phyloP scores from a whole-genome alignment of 2,113 vertebrate species.

The Eurystomus gularis region DNA sequence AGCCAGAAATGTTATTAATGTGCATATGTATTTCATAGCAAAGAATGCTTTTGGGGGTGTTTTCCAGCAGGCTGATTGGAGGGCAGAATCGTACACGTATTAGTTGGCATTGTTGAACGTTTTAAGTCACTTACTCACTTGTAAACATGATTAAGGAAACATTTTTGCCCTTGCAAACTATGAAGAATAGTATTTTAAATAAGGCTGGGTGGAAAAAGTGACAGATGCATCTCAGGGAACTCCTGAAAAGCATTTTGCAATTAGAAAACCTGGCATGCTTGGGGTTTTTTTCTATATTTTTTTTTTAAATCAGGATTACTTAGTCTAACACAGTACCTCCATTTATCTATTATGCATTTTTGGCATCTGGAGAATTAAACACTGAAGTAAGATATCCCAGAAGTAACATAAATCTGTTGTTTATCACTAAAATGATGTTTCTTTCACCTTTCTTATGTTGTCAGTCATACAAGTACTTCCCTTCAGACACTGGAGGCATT shows the following conservation, averaged over 20 bases:
- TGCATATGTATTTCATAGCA: not conserved
- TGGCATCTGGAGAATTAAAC: constrained; percentile 55
- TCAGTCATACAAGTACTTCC: constrained; percentile 94
- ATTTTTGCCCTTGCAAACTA: not conserved
- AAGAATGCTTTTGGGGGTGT: not conserved
- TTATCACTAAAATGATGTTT: constrained; percentile 59
- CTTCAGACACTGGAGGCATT: constrained; percentile 94
- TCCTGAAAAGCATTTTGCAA: constrained; percentile 50
- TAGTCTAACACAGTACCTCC: constrained; percentile 30
- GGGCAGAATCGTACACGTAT: not conserved
- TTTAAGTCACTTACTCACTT: not conserved
- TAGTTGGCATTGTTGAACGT: not conserved
- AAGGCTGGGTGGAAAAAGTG: constrained; percentile 32
- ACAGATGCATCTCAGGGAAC: not conserved
- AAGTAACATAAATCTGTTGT: constrained; percentile 42
- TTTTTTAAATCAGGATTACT: not conserved
- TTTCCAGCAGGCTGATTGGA: not conserved
- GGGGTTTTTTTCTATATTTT: not conserved
- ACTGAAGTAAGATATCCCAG: constrained; percentile 54
- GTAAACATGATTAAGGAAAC: not conserved
- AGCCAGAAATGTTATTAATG: not conserved
- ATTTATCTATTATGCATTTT: constrained; percentile 58
- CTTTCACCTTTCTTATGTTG: constrained; percentile 43
- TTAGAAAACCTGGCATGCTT: constrained; percentile 48
- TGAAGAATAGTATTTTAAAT: constrained; percentile 21